phyloP scores from a whole-genome alignment of 2,113 vertebrate genomes.

The Axis porcinus region DNA sequence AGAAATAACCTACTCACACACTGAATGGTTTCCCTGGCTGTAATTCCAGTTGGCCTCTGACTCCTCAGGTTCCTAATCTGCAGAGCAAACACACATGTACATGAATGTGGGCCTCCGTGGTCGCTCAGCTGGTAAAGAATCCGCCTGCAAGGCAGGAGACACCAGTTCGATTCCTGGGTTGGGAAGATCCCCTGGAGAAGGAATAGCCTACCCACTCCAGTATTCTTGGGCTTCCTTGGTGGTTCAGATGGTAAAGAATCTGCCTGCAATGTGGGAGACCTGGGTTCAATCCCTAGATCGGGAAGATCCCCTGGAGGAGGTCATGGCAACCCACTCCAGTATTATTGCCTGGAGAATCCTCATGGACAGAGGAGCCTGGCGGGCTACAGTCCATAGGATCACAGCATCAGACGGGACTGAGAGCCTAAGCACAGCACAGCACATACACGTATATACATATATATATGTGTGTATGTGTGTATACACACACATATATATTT shows the following conservation, averaged over 20 bases:
- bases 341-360: not conserved
- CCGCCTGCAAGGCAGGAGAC: not conserved
- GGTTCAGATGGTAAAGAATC: no score
- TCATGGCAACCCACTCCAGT: not conserved
- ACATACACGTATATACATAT: not conserved
- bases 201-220: not conserved
- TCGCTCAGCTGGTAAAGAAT: not conserved
- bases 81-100: not conserved
- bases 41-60: not conserved
- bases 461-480: fast-evolving
- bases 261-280: not conserved
- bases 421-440: not conserved
- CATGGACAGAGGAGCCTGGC: not conserved
- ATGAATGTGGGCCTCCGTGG: not conserved
- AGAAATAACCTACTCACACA: not conserved
- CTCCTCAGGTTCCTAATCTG: not conserved
- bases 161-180: not conserved
- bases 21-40: not conserved
- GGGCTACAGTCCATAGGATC: fast-evolving
- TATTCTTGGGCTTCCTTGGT: no score
- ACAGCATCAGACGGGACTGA: not conserved
- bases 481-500: not conserved
- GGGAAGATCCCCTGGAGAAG: not conserved
- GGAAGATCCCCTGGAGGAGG: not conserved
- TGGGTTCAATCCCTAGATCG: not conserved